A percentile compares a stretch with the other conserved stretches of the same genome.
Evolutionary conservation across 2,113 vertebrate species (phyloP).

Genomic region (Cnemophilus loriae): DNA sequence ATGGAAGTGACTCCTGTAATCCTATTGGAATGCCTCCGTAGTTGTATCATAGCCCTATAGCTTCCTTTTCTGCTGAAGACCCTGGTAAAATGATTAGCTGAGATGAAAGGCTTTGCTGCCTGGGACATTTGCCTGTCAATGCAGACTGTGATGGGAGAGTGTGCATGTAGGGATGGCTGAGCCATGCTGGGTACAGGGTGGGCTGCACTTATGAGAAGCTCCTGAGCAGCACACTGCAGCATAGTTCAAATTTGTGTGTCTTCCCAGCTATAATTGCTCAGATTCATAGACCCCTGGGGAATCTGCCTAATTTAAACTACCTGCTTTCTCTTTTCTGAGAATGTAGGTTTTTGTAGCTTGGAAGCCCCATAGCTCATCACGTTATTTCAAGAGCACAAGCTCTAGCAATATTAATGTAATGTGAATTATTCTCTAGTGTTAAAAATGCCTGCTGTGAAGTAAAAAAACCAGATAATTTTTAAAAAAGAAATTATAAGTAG

Average conservation of each 20-base stretch:
- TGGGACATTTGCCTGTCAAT: background rate
- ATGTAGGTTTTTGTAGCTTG: background rate
- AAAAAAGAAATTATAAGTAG: background rate
- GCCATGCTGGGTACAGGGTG: background rate
- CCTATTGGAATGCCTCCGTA: background rate
- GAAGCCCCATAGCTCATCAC: rapidly evolving
- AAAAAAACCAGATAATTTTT: background rate
- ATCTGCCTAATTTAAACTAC: constrained; percentile 13
- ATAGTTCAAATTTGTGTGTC: background rate
- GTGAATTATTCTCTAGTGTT: background rate
- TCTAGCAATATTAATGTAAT: background rate
- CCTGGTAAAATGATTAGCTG: background rate
- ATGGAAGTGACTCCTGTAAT: background rate
- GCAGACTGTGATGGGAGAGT: background rate
- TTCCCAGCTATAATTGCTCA: background rate
- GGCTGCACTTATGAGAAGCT: background rate
- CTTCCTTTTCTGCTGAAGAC: background rate
- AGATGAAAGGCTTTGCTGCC: background rate
- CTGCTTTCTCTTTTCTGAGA: background rate
- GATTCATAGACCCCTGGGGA: background rate
- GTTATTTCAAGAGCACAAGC: background rate
- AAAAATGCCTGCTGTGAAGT: background rate
- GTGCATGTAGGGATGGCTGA: background rate
- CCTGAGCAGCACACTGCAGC: background rate
- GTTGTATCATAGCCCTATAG: background rate